A percentile compares a stretch with the other conserved stretches of the same genome.
Evolutionary conservation across 2,888 invertebrate species (phyloP).

Genomic region (Trissolcus brochymenae): DNA sequence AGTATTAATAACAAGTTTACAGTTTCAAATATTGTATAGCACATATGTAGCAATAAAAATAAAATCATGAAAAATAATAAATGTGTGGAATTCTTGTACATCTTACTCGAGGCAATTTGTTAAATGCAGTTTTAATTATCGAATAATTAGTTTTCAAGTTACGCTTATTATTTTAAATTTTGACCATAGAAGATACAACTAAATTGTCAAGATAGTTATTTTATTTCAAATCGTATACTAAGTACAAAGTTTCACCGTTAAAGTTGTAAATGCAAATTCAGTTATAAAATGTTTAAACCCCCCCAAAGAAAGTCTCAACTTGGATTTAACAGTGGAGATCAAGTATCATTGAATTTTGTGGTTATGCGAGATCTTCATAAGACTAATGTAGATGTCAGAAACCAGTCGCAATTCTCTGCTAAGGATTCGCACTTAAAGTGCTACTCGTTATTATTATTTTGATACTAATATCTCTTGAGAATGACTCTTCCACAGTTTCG

Average conservation of each 20-base stretch:
- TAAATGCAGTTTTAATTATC: too few species aligned
- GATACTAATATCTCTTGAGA: neutral
- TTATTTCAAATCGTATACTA: too few species aligned
- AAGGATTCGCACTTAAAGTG: constrained; percentile 32
- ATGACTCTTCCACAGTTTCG: neutral
- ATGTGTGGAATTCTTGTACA: neutral
- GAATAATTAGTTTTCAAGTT: neutral
- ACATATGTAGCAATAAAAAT: neutral
- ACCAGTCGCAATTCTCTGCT: constrained; percentile 20
- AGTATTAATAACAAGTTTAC: neutral
- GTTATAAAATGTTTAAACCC: too few species aligned
- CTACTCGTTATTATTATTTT: constrained; percentile 12
- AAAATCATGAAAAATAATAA: neutral
- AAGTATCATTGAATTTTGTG: constrained; percentile 35
- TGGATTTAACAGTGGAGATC: constrained; percentile 15
- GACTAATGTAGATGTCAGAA: constrained; percentile 30
- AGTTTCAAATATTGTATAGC: neutral
- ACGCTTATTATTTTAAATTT: neutral
- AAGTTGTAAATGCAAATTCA: too few species aligned
- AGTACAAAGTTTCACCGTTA: too few species aligned
- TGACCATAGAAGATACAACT: neutral
- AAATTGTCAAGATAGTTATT: neutral
- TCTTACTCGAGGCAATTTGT: too few species aligned
- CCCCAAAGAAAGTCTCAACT: neutral
- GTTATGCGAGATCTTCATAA: constrained; percentile 9